Percentiles rank a stretch among this genome's conserved stretches.
phyloP scores from a whole-genome alignment of 1,140 invertebrate species.

The Drosophila virilis region DNA sequence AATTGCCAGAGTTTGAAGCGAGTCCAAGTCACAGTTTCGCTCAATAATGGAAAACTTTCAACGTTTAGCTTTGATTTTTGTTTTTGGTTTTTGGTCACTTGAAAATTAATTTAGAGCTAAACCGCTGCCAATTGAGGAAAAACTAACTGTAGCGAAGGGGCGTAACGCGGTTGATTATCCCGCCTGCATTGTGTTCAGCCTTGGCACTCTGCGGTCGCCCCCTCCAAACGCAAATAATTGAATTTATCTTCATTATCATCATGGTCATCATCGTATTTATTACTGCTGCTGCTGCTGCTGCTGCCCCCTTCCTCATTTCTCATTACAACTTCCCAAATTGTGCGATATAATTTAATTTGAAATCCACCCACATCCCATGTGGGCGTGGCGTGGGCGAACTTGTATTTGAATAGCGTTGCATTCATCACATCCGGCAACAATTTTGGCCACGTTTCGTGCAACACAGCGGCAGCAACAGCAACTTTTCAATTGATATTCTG shows the following conservation, averaged over 20 bases:
- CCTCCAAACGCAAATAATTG: conserved; percentile 52
- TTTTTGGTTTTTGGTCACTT: conserved; percentile 54
- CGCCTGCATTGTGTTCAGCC: conserved; percentile 13
- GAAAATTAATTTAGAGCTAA: conserved; percentile 71
- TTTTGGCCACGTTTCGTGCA: conserved; percentile 23
- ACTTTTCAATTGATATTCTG: conserved; percentile 35
- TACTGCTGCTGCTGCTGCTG: conserved; percentile 9
- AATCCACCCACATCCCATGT: conserved; percentile 28
- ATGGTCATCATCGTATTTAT: conserved; percentile 6
- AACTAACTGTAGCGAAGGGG: neutral
- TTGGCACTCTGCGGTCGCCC: conserved; percentile 21
- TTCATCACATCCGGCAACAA: conserved; percentile 20
- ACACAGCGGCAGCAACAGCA: conserved; percentile 16
- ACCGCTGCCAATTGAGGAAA: conserved; percentile 64
- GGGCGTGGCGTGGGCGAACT: conserved; percentile 8
- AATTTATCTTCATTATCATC: conserved; percentile 58
- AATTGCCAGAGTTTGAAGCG: conserved; percentile 19
- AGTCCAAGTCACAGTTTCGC: conserved; percentile 4
- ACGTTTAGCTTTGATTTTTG: conserved; percentile 31
- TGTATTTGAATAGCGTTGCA: conserved; percentile 34
- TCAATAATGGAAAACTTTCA: conserved; percentile 30
- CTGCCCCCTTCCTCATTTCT: neutral
- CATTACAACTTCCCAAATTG: conserved; percentile 46
- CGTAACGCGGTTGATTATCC: conserved; percentile 4
- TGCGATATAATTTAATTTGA: conserved; percentile 70